Conservation (phyloP, 2,113 vertebrate genomes). For the Austrofundulus limnaeus region DNA sequence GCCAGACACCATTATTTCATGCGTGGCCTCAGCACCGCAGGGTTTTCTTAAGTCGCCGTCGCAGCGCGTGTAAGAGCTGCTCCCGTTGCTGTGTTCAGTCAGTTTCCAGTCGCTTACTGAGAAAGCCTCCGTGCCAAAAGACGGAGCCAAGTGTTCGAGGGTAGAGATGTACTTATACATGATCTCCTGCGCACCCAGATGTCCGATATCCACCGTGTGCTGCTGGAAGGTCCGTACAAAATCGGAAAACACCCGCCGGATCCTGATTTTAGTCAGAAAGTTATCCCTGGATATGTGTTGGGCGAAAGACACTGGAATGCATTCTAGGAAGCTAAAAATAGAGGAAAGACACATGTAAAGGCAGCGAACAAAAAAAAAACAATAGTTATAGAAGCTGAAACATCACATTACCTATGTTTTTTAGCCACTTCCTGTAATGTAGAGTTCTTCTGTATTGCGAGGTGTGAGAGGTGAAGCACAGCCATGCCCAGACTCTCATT, state of each 20-base stretch:
- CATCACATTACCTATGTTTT: constrained; percentile 79
- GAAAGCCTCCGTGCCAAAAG: constrained; percentile 82
- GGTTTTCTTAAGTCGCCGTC: constrained; percentile 13
- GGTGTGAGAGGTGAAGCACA: constrained; percentile 88
- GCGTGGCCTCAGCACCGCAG: constrained; percentile 42
- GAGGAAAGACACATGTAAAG: constrained; percentile 3
- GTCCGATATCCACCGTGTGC: constrained; percentile 75
- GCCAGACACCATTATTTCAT: constrained; percentile 84
- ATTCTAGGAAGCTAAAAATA: constrained; percentile 82
- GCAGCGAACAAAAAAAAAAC: constrained; percentile 14
- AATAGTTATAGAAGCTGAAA: too few relatives aligned
- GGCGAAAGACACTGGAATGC: constrained; percentile 87
- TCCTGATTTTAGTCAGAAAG: constrained; percentile 82
- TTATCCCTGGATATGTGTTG: constrained; percentile 82
- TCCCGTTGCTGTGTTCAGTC: constrained; percentile 61
- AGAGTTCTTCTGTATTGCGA: constrained; percentile 72
- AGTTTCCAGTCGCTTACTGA: constrained; percentile 64
- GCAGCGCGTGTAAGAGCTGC: constrained; percentile 45
- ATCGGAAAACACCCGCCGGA: constrained; percentile 80
- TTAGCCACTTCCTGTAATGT: constrained; percentile 85
- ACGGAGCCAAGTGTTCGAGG: constrained; percentile 82
- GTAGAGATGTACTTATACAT: constrained; percentile 93
- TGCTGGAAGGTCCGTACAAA: constrained; percentile 86
- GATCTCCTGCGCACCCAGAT: constrained; percentile 78
- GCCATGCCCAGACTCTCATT: constrained; percentile 95